Percentiles rank a stretch among this genome's conserved stretches.
phyloP scores from a whole-genome alignment of 2,113 vertebrate genomes.

The Ammodytes dubius region DNA sequence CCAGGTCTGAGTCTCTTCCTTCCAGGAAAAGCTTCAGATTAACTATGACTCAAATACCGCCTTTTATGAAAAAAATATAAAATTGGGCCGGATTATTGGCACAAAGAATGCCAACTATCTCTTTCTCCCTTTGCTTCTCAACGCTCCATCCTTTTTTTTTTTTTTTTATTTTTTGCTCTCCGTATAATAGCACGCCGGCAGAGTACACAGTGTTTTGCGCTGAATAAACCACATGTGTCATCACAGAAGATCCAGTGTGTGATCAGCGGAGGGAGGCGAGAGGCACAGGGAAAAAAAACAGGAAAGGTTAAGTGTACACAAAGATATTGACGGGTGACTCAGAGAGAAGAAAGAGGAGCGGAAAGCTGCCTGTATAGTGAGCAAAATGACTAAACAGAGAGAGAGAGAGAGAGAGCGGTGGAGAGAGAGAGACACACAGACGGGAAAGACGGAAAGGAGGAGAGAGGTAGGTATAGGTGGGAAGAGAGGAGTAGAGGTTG shows the following conservation, averaged over 20 bases:
- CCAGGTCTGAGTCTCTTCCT: slow-evolving; percentile 56
- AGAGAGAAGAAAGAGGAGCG: slow-evolving; percentile 74
- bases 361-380: slow-evolving; percentile 54
- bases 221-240: slow-evolving; percentile 73
- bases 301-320: slow-evolving; percentile 83
- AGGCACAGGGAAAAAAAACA: slow-evolving; percentile 55
- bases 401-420: not conserved
- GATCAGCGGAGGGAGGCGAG: slow-evolving; percentile 58
- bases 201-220: slow-evolving; percentile 55
- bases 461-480: slow-evolving; percentile 38
- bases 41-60: slow-evolving; percentile 67
- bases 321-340: slow-evolving; percentile 80
- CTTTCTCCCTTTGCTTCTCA: slow-evolving; percentile 18
- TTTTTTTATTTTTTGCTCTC: slow-evolving; percentile 2
- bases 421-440: not conserved
- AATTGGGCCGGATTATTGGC: slow-evolving; percentile 56
- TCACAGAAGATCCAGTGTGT: slow-evolving; percentile 70
- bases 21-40: slow-evolving; percentile 71
- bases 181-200: slow-evolving; percentile 30
- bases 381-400: slow-evolving; percentile 55
- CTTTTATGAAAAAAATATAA: slow-evolving; percentile 53
- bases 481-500: slow-evolving; percentile 25
- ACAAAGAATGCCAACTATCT: slow-evolving; percentile 57
- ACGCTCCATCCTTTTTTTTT: slow-evolving; percentile 16
- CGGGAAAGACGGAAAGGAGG: slow-evolving; percentile 25